Base-by-base conservation (phyloP, 2,888 invertebrate genomes). In the Keiferia lycopersicella region DNA sequence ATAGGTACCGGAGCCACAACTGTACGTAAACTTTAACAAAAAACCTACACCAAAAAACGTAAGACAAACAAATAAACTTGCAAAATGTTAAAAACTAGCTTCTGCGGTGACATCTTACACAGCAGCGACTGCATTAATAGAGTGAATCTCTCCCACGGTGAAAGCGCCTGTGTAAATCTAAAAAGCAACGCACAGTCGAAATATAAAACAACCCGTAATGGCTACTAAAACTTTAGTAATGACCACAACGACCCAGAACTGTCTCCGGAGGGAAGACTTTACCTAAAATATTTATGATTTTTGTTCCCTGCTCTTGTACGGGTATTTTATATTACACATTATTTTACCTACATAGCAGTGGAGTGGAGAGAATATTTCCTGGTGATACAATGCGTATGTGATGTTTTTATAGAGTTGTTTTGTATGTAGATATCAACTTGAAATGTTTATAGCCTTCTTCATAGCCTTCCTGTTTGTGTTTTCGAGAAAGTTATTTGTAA, bases 211-310 rank as follows among this genome's bases (percentile, higher is more conserved):
- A 74, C 70, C 81, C 64, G 78, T 86, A 86, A 86, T 86, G 80
- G 86, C 82, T 82, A 83, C 86, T 87, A 87, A 86, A 85, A 87
- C 86, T 85, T 86, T 83, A 84, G 82, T 86, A 86, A 86, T 86
- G 86, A 85, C 83, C 83, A 70, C 77, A 71, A 80, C 75, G 84
- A 78, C 83, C 84, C 82, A 76, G 84, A 86, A 85, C 84, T 86
- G 85, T 86, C 86, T 84, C 85, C 78, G 69, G 82, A 77, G 84
- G 79, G 74, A 69, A 73, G 77, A 83, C 74, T 82, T 82, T 75
- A 74, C 74, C 79, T 83, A 80, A 80, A 84, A 83, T 86, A 86
- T 84, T 84, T 84, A 83, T 83, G 78, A 82, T 82, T 81, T 81
- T 78, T 78, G 71, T 69, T 71, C 68, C 62, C 65, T 71, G 77